Conservation (phyloP, 2,113 vertebrate species). For the Conger conger region DNA sequence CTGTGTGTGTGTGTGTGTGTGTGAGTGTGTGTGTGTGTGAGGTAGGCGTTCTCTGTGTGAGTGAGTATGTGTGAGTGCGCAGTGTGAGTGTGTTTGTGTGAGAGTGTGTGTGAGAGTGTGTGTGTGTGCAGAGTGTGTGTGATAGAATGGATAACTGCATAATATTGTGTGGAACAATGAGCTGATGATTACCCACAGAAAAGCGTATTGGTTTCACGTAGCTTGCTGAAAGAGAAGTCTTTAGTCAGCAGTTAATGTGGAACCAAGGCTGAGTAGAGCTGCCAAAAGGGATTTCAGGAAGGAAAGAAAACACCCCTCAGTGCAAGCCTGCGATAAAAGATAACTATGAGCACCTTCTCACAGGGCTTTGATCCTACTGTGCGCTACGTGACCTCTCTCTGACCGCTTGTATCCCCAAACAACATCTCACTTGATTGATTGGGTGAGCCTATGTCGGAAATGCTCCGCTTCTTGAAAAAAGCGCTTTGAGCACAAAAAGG, state of each 20-base stretch:
- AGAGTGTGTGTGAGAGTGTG: conserved; percentile 1
- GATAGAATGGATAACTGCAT: background rate
- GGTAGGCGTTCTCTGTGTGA: no score
- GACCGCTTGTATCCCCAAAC: no score
- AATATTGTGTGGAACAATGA: background rate
- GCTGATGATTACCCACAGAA: background rate
- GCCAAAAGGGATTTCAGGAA: background rate
- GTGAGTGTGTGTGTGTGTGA: no score
- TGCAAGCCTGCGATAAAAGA: background rate
- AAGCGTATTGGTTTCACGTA: background rate
- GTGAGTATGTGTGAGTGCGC: background rate
- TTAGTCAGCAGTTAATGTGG: background rate
- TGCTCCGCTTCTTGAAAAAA: no score
- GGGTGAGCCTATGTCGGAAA: no score
- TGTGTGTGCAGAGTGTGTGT: background rate
- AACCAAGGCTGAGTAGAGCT: background rate
- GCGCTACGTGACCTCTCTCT: background rate
- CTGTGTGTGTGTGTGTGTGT: no score
- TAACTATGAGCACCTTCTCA: background rate
- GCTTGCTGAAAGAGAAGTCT: background rate
- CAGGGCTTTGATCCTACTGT: background rate
- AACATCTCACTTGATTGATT: no score
- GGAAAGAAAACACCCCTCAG: background rate
- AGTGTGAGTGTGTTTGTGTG: background rate
- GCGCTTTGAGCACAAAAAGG: no score